Percentiles rank a stretch among this genome's conserved stretches.
Conservation (phyloP, 2,797 vertebrate species). For the Denticeps clupeoides region DNA sequence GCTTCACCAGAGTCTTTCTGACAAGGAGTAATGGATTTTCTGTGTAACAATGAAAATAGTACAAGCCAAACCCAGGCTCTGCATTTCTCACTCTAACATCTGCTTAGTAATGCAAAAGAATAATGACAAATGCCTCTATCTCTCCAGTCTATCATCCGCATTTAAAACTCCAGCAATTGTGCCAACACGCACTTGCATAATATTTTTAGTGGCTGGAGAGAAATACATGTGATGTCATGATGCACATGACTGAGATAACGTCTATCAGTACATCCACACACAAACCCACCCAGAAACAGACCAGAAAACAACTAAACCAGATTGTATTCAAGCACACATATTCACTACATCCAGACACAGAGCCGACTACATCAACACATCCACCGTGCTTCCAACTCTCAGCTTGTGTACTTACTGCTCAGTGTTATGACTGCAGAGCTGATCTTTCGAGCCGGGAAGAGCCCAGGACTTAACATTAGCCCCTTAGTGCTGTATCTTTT, state of each 20-base stretch:
- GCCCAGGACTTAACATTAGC: slow-evolving; percentile 19
- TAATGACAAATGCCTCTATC: background rate
- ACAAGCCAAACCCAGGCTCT: too few relatives aligned
- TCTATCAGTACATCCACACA: too few relatives aligned
- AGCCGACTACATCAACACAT: too few relatives aligned
- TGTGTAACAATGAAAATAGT: too few relatives aligned
- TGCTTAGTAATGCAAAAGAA: too few relatives aligned
- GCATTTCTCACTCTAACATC: too few relatives aligned
- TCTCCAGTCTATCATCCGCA: slow-evolving; percentile 15
- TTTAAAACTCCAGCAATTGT: slow-evolving; percentile 10
- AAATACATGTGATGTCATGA: too few relatives aligned
- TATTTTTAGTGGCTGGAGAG: slow-evolving; percentile 15
- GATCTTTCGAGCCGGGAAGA: slow-evolving; percentile 27
- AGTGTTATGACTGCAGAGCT: slow-evolving; percentile 33
- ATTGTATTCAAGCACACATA: background rate
- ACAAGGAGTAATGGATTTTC: too few relatives aligned
- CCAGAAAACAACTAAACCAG: too few relatives aligned
- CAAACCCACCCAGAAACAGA: too few relatives aligned
- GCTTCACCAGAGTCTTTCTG: too few relatives aligned
- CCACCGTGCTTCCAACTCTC: background rate
- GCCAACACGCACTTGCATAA: background rate
- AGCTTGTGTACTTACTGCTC: slow-evolving; percentile 32
- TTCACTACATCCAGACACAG: background rate
- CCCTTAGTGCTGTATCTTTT: slow-evolving; percentile 4
- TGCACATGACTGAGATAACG: too few relatives aligned